These are phyloP conservation scores for Ochropacha duplaris DNA, from an alignment of 2,888 invertebrate species.

Conservation along the genomic window DNA sequence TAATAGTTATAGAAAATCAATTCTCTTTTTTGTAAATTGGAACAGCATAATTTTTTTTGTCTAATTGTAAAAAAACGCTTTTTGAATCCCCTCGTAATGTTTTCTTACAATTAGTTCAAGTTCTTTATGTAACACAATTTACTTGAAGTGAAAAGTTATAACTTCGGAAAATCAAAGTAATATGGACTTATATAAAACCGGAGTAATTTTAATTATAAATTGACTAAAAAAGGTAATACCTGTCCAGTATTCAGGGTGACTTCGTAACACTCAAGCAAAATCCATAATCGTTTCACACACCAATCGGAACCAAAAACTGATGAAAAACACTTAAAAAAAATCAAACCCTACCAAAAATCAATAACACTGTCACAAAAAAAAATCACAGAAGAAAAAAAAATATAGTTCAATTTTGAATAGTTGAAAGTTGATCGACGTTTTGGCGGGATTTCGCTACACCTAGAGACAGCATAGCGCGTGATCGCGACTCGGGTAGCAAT, in stretches of 20 bases:
- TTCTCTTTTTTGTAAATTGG: too few relatives aligned
- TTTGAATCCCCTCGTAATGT: too few relatives aligned
- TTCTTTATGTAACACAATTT: too few relatives aligned
- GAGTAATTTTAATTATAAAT: background rate
- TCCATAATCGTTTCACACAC: background rate
- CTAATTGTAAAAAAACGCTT: background rate
- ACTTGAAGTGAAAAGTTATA: too few relatives aligned
- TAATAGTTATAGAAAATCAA: background rate
- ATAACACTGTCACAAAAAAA: too few relatives aligned
- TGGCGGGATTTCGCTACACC: slow-evolving; percentile 1
- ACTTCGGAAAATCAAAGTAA: too few relatives aligned
- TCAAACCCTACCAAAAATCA: too few relatives aligned
- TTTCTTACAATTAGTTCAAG: too few relatives aligned
- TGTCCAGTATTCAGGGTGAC: slow-evolving; percentile 2
- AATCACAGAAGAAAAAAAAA: background rate
- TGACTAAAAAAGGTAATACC: background rate
- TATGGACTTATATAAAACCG: too few relatives aligned
- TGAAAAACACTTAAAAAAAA: background rate
- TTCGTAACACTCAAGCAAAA: background rate
- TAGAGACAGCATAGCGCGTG: background rate
- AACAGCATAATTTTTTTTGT: too few relatives aligned
- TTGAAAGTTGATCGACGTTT: slow-evolving; percentile 2
- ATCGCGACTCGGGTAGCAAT: background rate
- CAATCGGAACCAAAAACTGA: too few relatives aligned
- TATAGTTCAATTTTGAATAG: background rate